phyloP scores from a whole-genome alignment of 1,140 invertebrate species.

The Nephila pilipes region DNA sequence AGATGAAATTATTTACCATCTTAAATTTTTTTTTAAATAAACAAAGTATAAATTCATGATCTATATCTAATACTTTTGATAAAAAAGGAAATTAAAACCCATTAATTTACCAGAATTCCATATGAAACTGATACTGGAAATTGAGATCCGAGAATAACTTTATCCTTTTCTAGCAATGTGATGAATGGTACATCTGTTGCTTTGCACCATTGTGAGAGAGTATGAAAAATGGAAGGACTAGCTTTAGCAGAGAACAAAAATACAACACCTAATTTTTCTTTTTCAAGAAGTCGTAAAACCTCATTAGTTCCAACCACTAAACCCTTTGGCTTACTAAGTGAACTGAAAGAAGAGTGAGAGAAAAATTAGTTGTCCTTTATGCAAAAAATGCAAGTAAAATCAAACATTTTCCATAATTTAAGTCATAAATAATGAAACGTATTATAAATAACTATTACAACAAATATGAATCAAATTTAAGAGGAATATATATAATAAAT shows the following conservation, averaged over 20 bases:
- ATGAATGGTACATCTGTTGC: background rate
- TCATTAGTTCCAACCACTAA: constrained; percentile 62
- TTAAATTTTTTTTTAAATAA: too few species aligned
- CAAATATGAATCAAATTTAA: background rate
- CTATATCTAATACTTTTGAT: too few species aligned
- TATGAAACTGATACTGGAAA: constrained; percentile 15
- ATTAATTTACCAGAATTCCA: constrained; percentile 49
- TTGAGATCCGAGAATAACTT: background rate
- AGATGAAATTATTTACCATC: too few species aligned
- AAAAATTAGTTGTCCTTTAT: background rate
- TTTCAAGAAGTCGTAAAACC: constrained; percentile 37
- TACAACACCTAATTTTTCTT: background rate
- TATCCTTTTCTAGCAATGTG: background rate
- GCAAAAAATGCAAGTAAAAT: background rate
- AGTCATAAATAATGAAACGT: background rate
- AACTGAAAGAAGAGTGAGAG: background rate
- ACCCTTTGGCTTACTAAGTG: constrained; percentile 8
- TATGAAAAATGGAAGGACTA: background rate
- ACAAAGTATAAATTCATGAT: too few species aligned
- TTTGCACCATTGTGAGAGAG: background rate
- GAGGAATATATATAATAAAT: background rate
- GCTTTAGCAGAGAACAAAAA: constrained; percentile 23
- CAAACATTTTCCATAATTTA: background rate
- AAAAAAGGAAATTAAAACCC: background rate
- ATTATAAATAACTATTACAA: background rate